Evolutionary conservation across 2,888 invertebrate genomes (phyloP), one percentile per base, ranked within the genome.

Genomic region (Dynastes maya): DNA sequence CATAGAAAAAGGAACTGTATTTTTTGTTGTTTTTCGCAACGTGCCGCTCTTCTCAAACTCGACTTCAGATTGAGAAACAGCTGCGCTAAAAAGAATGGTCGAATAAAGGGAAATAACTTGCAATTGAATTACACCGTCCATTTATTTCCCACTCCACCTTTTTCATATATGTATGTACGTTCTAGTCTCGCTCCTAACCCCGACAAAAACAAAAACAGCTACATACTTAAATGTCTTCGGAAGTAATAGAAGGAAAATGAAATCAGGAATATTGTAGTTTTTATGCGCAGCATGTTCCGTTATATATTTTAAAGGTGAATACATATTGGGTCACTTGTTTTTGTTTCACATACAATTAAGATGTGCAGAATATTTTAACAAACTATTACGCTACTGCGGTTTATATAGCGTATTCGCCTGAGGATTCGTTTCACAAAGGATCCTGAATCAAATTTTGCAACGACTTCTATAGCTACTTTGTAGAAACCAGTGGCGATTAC

Each of bases 71-170:
- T 32, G 13, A 8, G 63, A 32, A 63, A 29, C 63, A 63, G 13
- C 65, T n/a, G 37, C 13, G 37, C 45, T 22, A 65, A 65, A 29
- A 65, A 40, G 22, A 16, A 13, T 6, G 8, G 65, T 2, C n/a
- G 45, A 65, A 65, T 65, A 65, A 40, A 65, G 40, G 40, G 9
- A 65, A 65, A 45, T 65, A 65, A 65, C 45, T 45, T 65, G 16
- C 65, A 65, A 65, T 65, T 65, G 65, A 65, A 65, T 65, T 65
- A 65, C 65, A 45, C 45, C 65, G 40, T 65, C 65, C 65, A 22
- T 65, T 65, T 65, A 65, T 65, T 65, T 29, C 37, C 65, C 8
- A 65, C 22, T 27, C 65, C 65, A 45, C n/a, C 65, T 40, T n/a
- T 16, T 45, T 65, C 65, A 65, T 45, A 45, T 65, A 63, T 13